phyloP scores from a whole-genome alignment of 2,113 vertebrate genomes.

The Brachyhypopomus occidentalis region DNA sequence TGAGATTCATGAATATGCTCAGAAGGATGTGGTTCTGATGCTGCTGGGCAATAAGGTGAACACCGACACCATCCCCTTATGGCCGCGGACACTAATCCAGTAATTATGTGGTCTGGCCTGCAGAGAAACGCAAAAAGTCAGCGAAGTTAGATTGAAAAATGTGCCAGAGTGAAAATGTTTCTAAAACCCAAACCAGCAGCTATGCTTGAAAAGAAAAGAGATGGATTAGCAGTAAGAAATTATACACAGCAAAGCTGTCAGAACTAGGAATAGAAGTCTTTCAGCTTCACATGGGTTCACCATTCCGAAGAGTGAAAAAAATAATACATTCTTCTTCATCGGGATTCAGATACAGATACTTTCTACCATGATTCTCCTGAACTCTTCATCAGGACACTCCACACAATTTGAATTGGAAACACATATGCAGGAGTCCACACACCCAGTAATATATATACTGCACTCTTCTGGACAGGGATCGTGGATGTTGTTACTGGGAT shows the following conservation, averaged over 20 bases:
- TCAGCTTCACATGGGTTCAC: background rate
- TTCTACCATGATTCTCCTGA: background rate
- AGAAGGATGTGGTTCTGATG: constrained; percentile 94
- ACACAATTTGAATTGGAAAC: background rate
- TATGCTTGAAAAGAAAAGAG: background rate
- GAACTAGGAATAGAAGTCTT: background rate
- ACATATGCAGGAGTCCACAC: background rate
- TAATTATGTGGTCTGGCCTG: background rate
- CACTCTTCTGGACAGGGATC: too few species aligned
- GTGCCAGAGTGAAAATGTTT: background rate
- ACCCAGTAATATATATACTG: too few species aligned
- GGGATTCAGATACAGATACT: background rate
- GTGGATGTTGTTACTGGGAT: too few species aligned
- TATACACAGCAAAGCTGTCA: background rate
- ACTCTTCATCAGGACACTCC: background rate
- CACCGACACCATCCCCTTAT: background rate
- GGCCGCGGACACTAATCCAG: background rate
- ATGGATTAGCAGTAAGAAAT: background rate
- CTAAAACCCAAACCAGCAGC: background rate
- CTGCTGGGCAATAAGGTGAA: constrained; percentile 95
- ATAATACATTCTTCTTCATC: background rate
- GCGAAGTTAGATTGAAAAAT: background rate
- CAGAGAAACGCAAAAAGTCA: background rate
- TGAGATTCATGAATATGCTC: constrained; percentile 92
- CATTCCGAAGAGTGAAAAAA: background rate